Conservation (phyloP, 2,888 invertebrate species). For the Mythimna pallens region DNA sequence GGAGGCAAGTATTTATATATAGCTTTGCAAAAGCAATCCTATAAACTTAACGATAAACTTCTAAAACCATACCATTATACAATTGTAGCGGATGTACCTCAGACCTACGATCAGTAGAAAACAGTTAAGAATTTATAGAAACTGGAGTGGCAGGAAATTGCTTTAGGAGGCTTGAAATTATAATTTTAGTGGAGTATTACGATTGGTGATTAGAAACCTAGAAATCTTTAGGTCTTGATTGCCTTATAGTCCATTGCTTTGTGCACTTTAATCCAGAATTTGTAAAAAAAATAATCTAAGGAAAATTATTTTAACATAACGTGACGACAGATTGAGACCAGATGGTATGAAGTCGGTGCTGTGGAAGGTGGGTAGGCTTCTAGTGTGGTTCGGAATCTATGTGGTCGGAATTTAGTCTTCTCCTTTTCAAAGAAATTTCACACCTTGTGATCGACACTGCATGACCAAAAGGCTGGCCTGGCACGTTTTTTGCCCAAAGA, state of each 20-base stretch:
- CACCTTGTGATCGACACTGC: too few species aligned
- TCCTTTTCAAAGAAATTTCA: too few species aligned
- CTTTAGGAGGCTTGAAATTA: conserved; percentile 20
- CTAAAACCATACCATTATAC: conserved; percentile 43
- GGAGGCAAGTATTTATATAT: conserved; percentile 47
- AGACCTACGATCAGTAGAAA: conserved; percentile 34
- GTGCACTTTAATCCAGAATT: background rate
- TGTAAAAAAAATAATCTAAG: background rate
- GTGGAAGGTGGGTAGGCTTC: too few species aligned
- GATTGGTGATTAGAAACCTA: background rate
- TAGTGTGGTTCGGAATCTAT: too few species aligned
- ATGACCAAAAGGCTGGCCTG: too few species aligned
- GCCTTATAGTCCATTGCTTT: background rate
- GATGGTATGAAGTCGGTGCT: too few species aligned
- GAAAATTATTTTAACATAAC: background rate
- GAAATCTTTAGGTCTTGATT: background rate
- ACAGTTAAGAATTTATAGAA: conserved; percentile 44
- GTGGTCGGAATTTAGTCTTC: too few species aligned
- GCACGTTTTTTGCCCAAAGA: too few species aligned
- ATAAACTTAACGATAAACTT: conserved; percentile 44
- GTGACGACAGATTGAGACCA: too few species aligned
- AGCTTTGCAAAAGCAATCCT: conserved; percentile 42
- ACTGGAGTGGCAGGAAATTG: conserved; percentile 46
- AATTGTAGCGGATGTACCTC: conserved; percentile 44
- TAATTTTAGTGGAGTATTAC: conserved; percentile 17